phyloP scores from a whole-genome alignment of 2,113 vertebrate species.

The Melanerpes formicivorus region DNA sequence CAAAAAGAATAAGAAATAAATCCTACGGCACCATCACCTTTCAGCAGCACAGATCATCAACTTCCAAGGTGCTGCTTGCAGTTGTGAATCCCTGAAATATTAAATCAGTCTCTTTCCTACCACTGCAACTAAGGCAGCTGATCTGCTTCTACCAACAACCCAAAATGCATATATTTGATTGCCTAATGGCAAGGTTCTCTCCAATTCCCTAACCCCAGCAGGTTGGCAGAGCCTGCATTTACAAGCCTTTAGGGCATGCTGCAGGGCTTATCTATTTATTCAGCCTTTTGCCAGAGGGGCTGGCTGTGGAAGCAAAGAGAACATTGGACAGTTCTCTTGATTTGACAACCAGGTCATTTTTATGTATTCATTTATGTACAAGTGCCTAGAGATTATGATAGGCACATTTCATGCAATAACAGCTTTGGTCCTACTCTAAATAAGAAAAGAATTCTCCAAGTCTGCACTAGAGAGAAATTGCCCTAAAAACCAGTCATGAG shows the following conservation, averaged over 20 bases:
- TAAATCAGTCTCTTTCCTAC: not conserved
- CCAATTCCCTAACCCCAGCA: not conserved
- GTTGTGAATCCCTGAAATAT: not conserved
- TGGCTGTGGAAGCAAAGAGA: not conserved
- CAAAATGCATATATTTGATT: not conserved
- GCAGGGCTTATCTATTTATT: conserved; percentile 52
- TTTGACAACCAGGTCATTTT: not conserved
- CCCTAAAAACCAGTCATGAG: not conserved
- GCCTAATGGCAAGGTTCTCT: not conserved
- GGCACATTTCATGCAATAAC: not conserved
- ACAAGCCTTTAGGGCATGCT: not conserved
- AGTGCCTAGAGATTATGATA: conserved; percentile 3
- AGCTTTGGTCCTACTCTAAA: not conserved
- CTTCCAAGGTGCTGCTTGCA: not conserved
- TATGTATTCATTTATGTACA: conserved; percentile 38
- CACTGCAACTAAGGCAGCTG: not conserved
- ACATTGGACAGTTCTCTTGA: not conserved
- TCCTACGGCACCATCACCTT: not conserved
- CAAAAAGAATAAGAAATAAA: not conserved
- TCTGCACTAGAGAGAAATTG: not conserved
- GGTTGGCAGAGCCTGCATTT: not conserved
- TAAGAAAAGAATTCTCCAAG: not conserved
- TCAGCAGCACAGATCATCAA: too few relatives aligned
- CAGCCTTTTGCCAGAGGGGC: not conserved
- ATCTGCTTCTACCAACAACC: not conserved